Evolutionary conservation across 2,888 invertebrate species (phyloP), one percentile per base, ranked within the genome.

Genomic region (Phytoseiulus persimilis): DNA sequence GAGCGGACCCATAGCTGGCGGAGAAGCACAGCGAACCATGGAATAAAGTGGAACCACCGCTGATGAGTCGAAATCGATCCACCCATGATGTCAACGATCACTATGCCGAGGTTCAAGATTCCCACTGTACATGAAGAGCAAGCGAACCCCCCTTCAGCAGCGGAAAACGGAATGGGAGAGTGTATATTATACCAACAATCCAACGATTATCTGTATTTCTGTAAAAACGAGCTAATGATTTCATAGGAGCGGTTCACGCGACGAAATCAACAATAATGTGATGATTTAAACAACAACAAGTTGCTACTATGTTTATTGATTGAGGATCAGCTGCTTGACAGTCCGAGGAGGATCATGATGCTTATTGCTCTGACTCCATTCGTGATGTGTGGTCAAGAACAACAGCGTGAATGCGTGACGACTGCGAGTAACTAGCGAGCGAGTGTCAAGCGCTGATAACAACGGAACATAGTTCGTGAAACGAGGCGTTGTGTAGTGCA

Each of bases 181-280:
- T 65, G 65, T 65, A 65, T 65, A 65, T 65, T 65, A 65, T 23
- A 28, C 65, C 65, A 65, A 46, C 46, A 46, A 46, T 46, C 46
- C 46, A 46, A 65, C 65, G 65, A 65, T 65, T 65, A 23, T 23
- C 28, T 65, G 65, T 65, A 65, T 65, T 65, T 65, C 65, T 65
- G 65, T 65, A 65, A 65, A 65, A 65, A 65, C 65, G 65, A 65
- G 65, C 65, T 65, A 65, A 65, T 65, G 65, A 65, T 65, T 65
- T 65, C 65, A 65, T 18, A 1, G 65, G 65, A 65, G 65, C 65
- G 65, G 65, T 65, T 65, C 28, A 65, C 65, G 65, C 65, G 65
- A 65, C 65, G 65, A 65, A 65, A 65, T 65, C 65, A 65, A 65
- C 65, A 65, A 65, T 65, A 65, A 65, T 65, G 65, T 65, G 65